Conservation (phyloP, 2,113 vertebrate genomes). For the Chroicocephalus ridibundus region DNA sequence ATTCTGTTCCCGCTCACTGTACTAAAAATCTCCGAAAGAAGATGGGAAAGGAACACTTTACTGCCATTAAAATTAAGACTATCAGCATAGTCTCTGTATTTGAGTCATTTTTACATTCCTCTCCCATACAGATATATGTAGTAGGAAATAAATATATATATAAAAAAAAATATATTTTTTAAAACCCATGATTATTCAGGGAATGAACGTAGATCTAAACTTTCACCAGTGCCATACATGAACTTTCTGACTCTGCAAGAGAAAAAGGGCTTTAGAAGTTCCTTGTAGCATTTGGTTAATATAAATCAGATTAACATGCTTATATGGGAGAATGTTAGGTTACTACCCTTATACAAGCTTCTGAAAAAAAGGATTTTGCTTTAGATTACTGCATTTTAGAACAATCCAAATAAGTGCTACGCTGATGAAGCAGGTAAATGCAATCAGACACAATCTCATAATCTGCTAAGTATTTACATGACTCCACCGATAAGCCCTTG, state of each 20-base stretch:
- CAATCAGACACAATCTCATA: neutral
- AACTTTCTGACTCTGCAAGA: neutral
- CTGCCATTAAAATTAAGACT: neutral
- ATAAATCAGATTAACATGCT: neutral
- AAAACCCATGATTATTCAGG: neutral
- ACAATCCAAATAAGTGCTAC: neutral
- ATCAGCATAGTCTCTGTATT: neutral
- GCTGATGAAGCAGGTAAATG: neutral
- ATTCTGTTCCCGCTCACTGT: neutral
- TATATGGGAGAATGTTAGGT: neutral
- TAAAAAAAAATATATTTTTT: too few species aligned
- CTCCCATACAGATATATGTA: neutral
- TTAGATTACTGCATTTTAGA: neutral
- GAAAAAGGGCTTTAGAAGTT: neutral
- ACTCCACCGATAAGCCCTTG: neutral
- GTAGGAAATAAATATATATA: neutral
- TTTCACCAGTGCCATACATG: neutral
- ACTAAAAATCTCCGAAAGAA: neutral
- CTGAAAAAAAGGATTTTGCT: neutral
- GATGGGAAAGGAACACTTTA: neutral
- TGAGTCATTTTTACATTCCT: neutral
- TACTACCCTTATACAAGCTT: neutral
- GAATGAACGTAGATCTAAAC: neutral
- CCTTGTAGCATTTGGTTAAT: neutral
- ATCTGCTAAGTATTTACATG: neutral